These are phyloP conservation scores for Eremobia ochroleuca DNA, from an alignment of 2,888 invertebrate species.

Conservation along the genomic window DNA sequence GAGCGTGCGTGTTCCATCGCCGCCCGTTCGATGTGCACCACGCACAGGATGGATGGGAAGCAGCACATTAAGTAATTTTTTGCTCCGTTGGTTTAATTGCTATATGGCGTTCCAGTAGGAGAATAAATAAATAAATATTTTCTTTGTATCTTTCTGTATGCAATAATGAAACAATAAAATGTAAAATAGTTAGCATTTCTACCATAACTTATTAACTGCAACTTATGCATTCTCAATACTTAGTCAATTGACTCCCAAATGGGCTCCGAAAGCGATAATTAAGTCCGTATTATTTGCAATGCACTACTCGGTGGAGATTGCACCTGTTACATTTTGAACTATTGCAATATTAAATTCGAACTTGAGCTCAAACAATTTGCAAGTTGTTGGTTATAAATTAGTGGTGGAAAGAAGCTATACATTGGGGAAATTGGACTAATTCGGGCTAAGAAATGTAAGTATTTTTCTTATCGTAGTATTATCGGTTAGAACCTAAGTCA, in stretches of 20 bases:
- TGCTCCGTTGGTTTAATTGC: too few relatives aligned
- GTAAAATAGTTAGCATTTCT: not conserved
- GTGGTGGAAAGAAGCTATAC: slow-evolving; percentile 12
- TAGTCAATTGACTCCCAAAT: slow-evolving; percentile 38
- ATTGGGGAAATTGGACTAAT: slow-evolving; percentile 35
- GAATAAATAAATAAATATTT: too few relatives aligned
- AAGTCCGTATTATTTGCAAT: slow-evolving; percentile 50
- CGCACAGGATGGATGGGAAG: too few relatives aligned
- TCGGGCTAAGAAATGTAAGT: not conserved
- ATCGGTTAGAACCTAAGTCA: not conserved
- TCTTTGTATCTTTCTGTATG: not conserved
- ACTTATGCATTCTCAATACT: slow-evolving; percentile 37
- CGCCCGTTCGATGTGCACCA: too few relatives aligned
- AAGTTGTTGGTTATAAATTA: slow-evolving; percentile 23
- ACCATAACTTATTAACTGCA: slow-evolving; percentile 11
- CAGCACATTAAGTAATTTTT: too few relatives aligned
- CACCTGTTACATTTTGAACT: slow-evolving; percentile 58
- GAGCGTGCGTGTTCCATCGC: too few relatives aligned
- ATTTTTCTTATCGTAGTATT: not conserved
- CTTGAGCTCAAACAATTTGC: slow-evolving; percentile 33
- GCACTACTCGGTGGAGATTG: slow-evolving; percentile 30
- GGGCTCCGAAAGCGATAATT: slow-evolving; percentile 42
- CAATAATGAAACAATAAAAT: not conserved
- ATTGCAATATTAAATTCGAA: slow-evolving; percentile 51
- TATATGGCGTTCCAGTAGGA: too few relatives aligned